Conservation (phyloP, 2,797 vertebrate species). For the Merluccius polli region DNA sequence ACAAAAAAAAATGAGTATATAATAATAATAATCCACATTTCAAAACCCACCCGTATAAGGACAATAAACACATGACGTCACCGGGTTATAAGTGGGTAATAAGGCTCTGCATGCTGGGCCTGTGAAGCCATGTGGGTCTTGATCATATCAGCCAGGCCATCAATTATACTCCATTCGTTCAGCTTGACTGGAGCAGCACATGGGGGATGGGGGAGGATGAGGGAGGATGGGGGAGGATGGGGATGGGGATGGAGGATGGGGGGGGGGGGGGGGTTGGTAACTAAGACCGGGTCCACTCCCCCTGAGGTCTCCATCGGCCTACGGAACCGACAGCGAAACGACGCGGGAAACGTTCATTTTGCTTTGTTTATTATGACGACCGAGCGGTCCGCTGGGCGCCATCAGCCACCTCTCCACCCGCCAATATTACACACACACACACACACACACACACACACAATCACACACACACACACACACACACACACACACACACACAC, state of each 20-base stretch:
- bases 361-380: constrained; percentile 1
- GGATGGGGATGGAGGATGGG: too few species aligned
- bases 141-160: background rate
- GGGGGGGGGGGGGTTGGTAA: too few species aligned
- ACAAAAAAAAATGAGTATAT: too few species aligned
- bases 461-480: background rate
- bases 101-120: too few species aligned
- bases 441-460: background rate
- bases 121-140: background rate
- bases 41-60: background rate
- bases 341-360: background rate
- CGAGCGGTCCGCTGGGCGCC: background rate
- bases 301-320: too few species aligned
- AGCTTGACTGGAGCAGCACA: background rate
- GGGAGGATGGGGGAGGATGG: too few species aligned
- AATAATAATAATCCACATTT: background rate
- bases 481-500: background rate
- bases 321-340: too few species aligned
- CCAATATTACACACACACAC: background rate
- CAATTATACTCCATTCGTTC: background rate
- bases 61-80: background rate
- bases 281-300: too few species aligned
- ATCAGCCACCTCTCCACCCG: background rate
- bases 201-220: too few species aligned
- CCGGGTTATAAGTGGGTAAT: too few species aligned